Conservation (phyloP, 2,888 invertebrate genomes). For the Timandra comae region DNA sequence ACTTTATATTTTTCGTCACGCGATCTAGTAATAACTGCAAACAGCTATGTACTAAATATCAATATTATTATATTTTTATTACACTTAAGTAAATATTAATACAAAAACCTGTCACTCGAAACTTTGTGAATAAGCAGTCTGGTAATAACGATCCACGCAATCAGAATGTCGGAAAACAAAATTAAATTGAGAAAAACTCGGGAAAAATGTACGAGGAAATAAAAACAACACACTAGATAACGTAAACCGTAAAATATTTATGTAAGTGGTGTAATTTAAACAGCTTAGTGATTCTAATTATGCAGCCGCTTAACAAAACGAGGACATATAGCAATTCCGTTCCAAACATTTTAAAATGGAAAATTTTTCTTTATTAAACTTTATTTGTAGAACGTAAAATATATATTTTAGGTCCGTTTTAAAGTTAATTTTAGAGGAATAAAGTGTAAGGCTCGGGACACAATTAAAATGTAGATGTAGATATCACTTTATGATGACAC, state of each 20-base stretch:
- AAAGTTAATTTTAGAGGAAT: constrained; percentile 22
- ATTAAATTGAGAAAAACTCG: background rate
- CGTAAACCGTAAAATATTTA: too few relatives aligned
- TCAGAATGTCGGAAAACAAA: background rate
- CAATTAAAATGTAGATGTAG: constrained; percentile 17
- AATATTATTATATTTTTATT: too few relatives aligned
- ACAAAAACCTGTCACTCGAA: too few relatives aligned
- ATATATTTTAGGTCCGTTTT: background rate
- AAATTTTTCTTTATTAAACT: constrained; percentile 20
- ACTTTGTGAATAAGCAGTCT: too few relatives aligned
- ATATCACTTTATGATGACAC: background rate
- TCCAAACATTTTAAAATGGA: constrained; percentile 18
- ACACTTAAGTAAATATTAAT: too few relatives aligned
- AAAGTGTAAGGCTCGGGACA: constrained; percentile 12
- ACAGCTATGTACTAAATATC: constrained; percentile 12
- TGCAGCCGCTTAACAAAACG: constrained; percentile 16
- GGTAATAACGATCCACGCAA: background rate
- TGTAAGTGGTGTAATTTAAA: constrained; percentile 9
- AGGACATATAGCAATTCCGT: constrained; percentile 11
- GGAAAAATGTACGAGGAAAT: too few relatives aligned
- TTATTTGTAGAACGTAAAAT: constrained; percentile 24
- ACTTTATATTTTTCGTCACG: constrained; percentile 37
- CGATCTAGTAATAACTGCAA: constrained; percentile 31
- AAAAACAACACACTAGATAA: too few relatives aligned
- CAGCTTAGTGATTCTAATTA: constrained; percentile 20